Conservation (phyloP, 2,113 vertebrate genomes). For the Leptosomus discolor region DNA sequence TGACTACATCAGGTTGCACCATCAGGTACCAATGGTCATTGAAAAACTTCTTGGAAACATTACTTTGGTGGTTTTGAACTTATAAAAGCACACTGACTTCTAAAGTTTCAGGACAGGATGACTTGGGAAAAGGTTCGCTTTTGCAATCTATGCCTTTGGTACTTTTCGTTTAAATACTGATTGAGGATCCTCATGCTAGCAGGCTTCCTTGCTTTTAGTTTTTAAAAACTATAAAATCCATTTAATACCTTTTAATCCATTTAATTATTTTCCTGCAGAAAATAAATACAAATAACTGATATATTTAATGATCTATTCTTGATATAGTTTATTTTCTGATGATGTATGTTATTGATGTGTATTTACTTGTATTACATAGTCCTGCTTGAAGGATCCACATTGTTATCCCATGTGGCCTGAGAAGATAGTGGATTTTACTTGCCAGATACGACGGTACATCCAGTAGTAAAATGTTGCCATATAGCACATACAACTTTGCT, state of each 20-base stretch:
- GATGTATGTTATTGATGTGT: neutral
- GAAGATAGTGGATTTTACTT: neutral
- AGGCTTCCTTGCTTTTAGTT: neutral
- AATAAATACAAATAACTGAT: neutral
- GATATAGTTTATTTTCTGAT: neutral
- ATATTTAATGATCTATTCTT: neutral
- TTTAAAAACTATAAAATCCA: neutral
- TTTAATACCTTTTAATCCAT: neutral
- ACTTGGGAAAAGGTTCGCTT: neutral
- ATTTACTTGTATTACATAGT: neutral
- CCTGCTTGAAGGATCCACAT: neutral
- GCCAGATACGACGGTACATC: neutral
- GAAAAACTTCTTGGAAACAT: neutral
- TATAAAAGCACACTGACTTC: neutral
- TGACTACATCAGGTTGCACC: too few relatives aligned
- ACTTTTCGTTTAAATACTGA: neutral
- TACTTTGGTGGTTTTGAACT: neutral
- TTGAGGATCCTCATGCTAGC: neutral
- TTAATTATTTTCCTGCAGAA: neutral
- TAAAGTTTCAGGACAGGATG: neutral
- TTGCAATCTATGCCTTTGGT: neutral
- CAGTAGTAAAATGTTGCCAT: neutral
- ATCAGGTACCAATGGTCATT: neutral
- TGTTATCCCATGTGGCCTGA: neutral
- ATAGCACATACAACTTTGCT: neutral